Evolutionary conservation across 2,888 invertebrate species (phyloP), one percentile per base, ranked within the genome.

Genomic region (Beris morrisii): DNA sequence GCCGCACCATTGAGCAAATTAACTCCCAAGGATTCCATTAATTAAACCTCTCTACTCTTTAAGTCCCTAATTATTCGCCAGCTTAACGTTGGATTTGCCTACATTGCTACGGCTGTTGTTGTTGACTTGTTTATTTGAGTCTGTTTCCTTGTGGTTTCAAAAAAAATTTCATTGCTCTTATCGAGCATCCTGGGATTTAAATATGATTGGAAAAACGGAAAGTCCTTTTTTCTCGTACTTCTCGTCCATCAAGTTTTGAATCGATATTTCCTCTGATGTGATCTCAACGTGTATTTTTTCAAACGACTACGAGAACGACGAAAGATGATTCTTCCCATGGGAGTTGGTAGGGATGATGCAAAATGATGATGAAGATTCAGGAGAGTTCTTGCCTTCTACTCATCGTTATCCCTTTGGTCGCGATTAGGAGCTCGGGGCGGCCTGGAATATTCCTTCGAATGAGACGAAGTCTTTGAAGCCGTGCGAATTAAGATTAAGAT

Each of bases 11-110:
- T 61, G 52, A 43, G 22, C 22, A 32, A 52, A 46, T 64, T 50
- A 38, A 44, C 30, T 12, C 15, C 50, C 44, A 31, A 50, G 52
- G 52, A n/a, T 7, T 31, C 45, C 32, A 44, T 55, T 57, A 65
- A 57, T 65, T 65, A 65, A 65, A 44, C 50, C 52, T 12, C 32
- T 28, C 57, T 53, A 9, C 5, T 38, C 38, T 9, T 32, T 55
- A n/a, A 55, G 38, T 55, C 38, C 55, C 55, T 55, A 55, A 55
- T 55, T 55, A 55, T 55, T 15, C 31, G 38, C 55, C 32, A 55
- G 38, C 55, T 55, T 38, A 5, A 31, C 12, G 55, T 38, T 38
- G 38, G 38, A 38, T 38, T 38, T 38, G 38, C 38, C 4, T 38
- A 38, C 38, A 38, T 7, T 38, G 22, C 22, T 22, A 3, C 22